Conservation (phyloP, 2,113 vertebrate species). For the Percina caprodes region DNA sequence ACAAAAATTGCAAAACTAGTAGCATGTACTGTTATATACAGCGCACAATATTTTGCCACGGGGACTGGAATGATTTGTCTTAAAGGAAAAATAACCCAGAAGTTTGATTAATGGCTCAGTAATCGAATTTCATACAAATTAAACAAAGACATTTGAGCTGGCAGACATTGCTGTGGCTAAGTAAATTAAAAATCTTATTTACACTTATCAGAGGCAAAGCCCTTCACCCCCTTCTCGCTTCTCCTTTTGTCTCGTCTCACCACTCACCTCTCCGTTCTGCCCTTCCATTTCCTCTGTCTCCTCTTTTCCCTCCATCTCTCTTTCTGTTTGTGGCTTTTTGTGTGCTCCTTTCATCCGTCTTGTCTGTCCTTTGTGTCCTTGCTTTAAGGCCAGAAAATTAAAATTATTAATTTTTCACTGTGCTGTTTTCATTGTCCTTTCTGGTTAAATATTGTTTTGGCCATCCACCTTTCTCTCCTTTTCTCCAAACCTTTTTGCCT, state of each 20-base stretch:
- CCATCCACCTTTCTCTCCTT: constrained; percentile 2
- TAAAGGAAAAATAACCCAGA: neutral
- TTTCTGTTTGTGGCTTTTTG: constrained; percentile 40
- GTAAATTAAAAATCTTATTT: constrained; percentile 12
- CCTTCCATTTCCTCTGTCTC: constrained; percentile 28
- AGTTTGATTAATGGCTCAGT: neutral
- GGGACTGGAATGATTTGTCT: neutral
- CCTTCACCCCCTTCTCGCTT: neutral
- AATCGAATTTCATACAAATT: neutral
- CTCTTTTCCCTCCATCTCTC: constrained; percentile 14
- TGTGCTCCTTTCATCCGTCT: constrained; percentile 35
- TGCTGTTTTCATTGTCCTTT: constrained; percentile 42
- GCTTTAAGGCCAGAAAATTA: constrained; percentile 62
- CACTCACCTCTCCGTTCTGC: constrained; percentile 13
- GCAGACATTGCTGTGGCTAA: neutral
- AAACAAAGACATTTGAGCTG: neutral
- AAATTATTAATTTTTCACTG: constrained; percentile 50
- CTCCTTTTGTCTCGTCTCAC: constrained; percentile 10
- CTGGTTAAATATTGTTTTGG: constrained; percentile 25
- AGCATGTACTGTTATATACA: constrained; percentile 6
- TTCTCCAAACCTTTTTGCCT: neutral
- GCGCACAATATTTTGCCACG: neutral
- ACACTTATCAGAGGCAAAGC: neutral
- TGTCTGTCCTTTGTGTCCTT: constrained; percentile 68
- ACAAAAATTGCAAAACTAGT: neutral